Conservation (phyloP, 2,113 vertebrate genomes). For the Bostrychus sinensis region DNA sequence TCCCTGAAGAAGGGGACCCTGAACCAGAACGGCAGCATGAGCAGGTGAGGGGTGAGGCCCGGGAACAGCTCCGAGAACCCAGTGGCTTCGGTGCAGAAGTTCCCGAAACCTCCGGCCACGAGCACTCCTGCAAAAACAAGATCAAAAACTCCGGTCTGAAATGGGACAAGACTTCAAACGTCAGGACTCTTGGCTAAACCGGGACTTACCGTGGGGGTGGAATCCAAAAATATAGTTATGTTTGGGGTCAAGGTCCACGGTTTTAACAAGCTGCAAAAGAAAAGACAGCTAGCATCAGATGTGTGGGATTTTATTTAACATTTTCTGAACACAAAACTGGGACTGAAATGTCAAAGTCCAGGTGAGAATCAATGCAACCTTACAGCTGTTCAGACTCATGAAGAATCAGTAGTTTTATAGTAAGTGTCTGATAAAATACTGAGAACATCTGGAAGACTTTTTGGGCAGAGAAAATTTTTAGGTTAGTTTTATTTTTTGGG, state of each 20-base stretch:
- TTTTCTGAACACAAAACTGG: no score
- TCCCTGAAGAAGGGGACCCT: slow-evolving; percentile 80
- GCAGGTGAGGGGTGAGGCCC: slow-evolving; percentile 74
- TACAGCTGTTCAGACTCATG: no score
- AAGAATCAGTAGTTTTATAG: no score
- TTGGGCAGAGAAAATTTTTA: no score
- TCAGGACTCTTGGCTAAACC: not conserved
- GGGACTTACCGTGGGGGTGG: slow-evolving; percentile 77
- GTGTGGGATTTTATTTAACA: no score
- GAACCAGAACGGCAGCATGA: slow-evolving; percentile 84
- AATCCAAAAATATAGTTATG: slow-evolving; percentile 83
- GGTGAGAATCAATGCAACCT: no score
- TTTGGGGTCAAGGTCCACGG: slow-evolving; percentile 66
- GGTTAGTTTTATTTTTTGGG: no score
- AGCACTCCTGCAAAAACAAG: slow-evolving; percentile 63
- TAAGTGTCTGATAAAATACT: no score
- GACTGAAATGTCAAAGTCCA: no score
- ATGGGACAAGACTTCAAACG: not conserved
- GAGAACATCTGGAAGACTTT: no score
- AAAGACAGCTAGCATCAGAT: no score
- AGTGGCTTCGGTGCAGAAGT: slow-evolving; percentile 83
- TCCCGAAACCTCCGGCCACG: slow-evolving; percentile 79
- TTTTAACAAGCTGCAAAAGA: slow-evolving; percentile 79
- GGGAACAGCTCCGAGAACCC: slow-evolving; percentile 80
- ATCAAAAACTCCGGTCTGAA: not conserved